Conservation (phyloP, 2,888 invertebrate genomes). For the Temnothorax unifasciatus region DNA sequence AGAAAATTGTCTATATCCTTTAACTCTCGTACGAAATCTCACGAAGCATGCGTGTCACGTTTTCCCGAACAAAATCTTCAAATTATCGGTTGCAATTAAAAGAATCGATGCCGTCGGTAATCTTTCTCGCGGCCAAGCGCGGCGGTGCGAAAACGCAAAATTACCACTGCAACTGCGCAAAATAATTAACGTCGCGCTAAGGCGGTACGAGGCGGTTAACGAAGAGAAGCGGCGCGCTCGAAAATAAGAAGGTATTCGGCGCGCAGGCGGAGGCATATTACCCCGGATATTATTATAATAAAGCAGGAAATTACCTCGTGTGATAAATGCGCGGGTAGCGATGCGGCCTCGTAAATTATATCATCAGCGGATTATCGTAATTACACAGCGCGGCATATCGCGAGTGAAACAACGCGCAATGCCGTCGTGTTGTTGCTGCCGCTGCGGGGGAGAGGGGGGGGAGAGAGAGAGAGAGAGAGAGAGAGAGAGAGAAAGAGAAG, state of each 20-base stretch:
- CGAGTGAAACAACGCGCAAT: conserved; percentile 67
- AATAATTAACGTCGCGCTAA: conserved; percentile 54
- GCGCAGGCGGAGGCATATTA: conserved; percentile 87
- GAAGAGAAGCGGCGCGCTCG: conserved; percentile 64
- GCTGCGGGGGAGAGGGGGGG: not conserved
- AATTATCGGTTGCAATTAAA: conserved; percentile 23
- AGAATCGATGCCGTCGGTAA: conserved; percentile 11
- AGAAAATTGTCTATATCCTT: not conserved
- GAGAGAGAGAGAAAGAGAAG: not conserved
- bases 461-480: no score
- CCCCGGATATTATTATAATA: conserved; percentile 78
- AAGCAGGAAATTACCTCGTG: conserved; percentile 76
- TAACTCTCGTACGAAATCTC: not conserved
- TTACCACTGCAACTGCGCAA: conserved; percentile 23
- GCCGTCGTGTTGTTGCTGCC: conserved; percentile 51
- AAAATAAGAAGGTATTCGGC: conserved; percentile 84
- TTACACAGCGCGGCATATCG: conserved; percentile 67
- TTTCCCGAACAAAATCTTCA: not conserved
- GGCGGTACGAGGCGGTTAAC: conserved; percentile 54
- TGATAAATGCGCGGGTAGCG: conserved; percentile 76
- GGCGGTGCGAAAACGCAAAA: conserved; percentile 21
- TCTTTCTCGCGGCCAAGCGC: conserved; percentile 9
- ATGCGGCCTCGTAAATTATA: conserved; percentile 72
- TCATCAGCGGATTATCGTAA: conserved; percentile 76
- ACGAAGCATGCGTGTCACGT: not conserved